Base-by-base conservation (phyloP, 2,888 invertebrate species). In the Epicampocera succincta region DNA sequence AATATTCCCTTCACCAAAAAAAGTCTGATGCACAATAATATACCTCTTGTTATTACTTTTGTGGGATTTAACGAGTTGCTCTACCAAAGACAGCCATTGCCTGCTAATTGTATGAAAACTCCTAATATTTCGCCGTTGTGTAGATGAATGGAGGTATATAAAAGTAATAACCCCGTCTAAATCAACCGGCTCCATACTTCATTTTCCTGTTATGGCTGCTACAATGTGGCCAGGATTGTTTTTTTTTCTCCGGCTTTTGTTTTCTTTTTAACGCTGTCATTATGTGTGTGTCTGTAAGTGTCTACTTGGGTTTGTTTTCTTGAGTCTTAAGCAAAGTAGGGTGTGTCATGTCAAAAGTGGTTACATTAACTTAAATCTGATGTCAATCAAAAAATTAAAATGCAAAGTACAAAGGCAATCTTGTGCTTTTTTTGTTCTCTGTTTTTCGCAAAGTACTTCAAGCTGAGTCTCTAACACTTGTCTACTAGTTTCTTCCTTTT, bases 371-470 rank as follows among this genome's bases (percentile, higher is more conserved):
- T 78, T 82, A 78, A 82, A 82, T 82, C 82, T 82, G 71, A 78
- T 78, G 82, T 82, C 82, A 82, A 82, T 82, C 82, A 82, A 74
- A 82, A 82, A 80, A 78, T 78, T 78, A 66, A 82, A 82, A 82
- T 82, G 82, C 74, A 82, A 82, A 78, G 54, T 66, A 71, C 68
- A 77, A 69, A 74, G 77, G 73, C 73, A 76, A 66, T 71, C 58
- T 71, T 52, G 61, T 52, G 42, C 33, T 42, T 52, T 75, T 25
- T 25, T n/a, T 42, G n/a, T 15, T 48, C 44, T 61, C n/a, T 33
- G 11, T 29, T 46, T 50, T 46, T 50, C 13, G 54, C 44, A 66
- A 66, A 60, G 54, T 56, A 73, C 68, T 68, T 4, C 40, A 48
- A 44, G 66, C 33, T 25, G 77, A 75, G 69, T 60, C 74, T 74